Percentiles rank a stretch among this genome's conserved stretches.
These are phyloP conservation scores for Columba livia DNA, from an alignment of 2,113 vertebrate genomes.

Conservation along the genomic window DNA sequence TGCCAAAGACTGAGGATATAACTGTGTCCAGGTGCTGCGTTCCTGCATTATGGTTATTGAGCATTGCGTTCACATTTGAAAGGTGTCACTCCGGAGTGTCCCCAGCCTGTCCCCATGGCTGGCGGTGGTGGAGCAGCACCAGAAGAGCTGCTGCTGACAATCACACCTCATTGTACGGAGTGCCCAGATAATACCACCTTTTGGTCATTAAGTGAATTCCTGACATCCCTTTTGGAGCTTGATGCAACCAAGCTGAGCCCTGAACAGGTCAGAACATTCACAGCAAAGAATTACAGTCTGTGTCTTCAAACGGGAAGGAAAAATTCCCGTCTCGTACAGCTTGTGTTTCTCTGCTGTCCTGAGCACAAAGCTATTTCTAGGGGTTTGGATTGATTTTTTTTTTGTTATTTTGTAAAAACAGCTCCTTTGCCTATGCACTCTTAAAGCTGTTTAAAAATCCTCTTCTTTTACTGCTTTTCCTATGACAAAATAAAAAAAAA, in stretches of 20 bases:
- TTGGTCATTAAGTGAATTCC: neutral
- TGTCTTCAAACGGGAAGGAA: neutral
- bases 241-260: neutral
- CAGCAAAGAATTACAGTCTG: neutral
- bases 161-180: too few relatives aligned
- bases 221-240: neutral
- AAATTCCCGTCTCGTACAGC: neutral
- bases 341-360: neutral
- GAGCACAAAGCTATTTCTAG: neutral
- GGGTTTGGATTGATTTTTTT: neutral
- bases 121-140: neutral
- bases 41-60: neutral
- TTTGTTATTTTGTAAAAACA: neutral
- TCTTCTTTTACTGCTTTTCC: neutral
- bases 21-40: neutral
- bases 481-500: neutral
- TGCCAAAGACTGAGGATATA: neutral
- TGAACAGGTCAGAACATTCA: neutral
- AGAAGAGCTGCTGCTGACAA: too few relatives aligned
- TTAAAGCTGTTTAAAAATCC: neutral
- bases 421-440: neutral
- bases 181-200: neutral
- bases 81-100: neutral
- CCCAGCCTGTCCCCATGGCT: neutral
- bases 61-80: neutral